Evolutionary conservation across 2,888 invertebrate genomes (phyloP), one percentile per base, ranked within the genome.

Genomic region (Drosophila bunnanda): DNA sequence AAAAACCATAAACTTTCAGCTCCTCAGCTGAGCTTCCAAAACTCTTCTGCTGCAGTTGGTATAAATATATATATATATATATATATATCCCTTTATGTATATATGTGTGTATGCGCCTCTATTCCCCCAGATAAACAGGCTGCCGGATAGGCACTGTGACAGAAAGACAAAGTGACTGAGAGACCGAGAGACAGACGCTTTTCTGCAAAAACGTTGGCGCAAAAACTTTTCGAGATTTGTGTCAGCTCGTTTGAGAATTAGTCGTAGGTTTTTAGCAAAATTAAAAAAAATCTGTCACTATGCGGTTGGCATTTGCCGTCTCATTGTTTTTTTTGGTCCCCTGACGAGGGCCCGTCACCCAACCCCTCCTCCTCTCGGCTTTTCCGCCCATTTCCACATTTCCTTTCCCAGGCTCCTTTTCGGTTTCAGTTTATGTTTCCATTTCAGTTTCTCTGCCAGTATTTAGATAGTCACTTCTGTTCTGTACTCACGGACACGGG

Each of bases 171-270:
- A 60, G 59, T 32, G 59, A 60, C 59, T 57, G 59, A 60, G 32
- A 57, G 59, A 32, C 55, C n/a, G 39, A 30, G 48, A 36, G 60
- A 71, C 53, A 43, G 58, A 44, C 67, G 54, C 34, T 56, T 50
- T 50, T 43, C 55, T 65, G 87, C 70, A 86, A 76, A 76, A 86
- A 83, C 75, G 82, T 81, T 81, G 68, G 64, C 64, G 76, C 67
- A 67, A 64, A 70, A 76, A 76, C 65, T 76, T 85, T 89, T 81
- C 78, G 79, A 89, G 89, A 85, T 89, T 85, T 85, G 85, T 85
- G 89, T 89, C 85, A 89, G 85, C 85, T 89, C 89, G 89, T 85
- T 85, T 85, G 85, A 85, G 89, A 85, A 89, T 89, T 85, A 85
- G 89, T 87, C 80, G 85, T 80, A 76, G 89, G 79, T 85, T 85